phyloP scores from a whole-genome alignment of 2,113 vertebrate species.

The Raja brachyura region DNA sequence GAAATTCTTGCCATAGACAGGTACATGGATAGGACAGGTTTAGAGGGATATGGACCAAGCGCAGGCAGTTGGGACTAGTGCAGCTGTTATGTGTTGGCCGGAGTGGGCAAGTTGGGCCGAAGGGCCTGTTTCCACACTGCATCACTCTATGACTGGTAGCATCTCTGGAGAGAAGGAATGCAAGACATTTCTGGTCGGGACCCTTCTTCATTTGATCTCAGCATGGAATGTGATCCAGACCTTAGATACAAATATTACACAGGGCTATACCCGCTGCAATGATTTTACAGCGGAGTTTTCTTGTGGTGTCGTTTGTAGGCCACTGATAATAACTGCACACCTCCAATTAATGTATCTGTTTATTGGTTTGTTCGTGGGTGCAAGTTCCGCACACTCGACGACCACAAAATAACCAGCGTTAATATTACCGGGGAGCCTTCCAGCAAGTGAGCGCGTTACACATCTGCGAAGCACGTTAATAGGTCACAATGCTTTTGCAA shows the following conservation, averaged over 20 bases:
- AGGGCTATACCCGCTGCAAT: not conserved
- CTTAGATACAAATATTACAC: not conserved
- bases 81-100: too few species aligned
- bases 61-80: too few species aligned
- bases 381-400: not conserved
- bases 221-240: not conserved
- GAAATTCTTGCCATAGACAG: too few species aligned
- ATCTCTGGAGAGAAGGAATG: too few species aligned
- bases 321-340: conserved; percentile 4
- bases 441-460: not conserved
- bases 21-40: too few species aligned
- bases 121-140: too few species aligned
- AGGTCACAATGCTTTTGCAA: not conserved
- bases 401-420: conserved; percentile 3
- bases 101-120: too few species aligned
- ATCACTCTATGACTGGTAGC: too few species aligned
- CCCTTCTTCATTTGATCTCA: not conserved
- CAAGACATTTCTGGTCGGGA: too few species aligned
- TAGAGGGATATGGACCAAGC: too few species aligned
- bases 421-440: not conserved
- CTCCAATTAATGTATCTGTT: conserved; percentile 18
- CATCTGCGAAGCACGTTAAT: not conserved
- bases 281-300: not conserved
- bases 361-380: conserved; percentile 26
- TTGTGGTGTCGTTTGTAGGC: not conserved